phyloP scores from a whole-genome alignment of 2,797 vertebrate species.

The Chelidonichthys spinosus region DNA sequence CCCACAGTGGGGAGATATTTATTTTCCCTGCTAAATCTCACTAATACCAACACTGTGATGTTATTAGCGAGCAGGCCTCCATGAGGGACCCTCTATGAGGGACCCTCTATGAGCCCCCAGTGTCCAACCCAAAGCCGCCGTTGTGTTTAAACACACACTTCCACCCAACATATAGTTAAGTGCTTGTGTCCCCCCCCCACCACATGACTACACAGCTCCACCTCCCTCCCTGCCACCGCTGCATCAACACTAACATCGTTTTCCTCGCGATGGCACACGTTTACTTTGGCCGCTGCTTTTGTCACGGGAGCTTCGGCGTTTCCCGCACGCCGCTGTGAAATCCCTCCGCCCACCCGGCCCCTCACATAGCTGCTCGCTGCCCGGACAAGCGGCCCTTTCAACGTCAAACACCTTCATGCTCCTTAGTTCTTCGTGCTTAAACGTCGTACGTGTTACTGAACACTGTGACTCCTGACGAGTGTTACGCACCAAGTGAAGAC shows the following conservation, averaged over 20 bases:
- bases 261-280: slow-evolving; percentile 76
- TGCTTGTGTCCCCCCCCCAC: slow-evolving; percentile 71
- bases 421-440: too few relatives aligned
- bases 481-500: too few relatives aligned
- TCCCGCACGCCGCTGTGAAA: slow-evolving; percentile 65
- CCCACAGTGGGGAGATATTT: slow-evolving; percentile 58
- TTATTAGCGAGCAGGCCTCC: slow-evolving; percentile 64
- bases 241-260: slow-evolving; percentile 68
- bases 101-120: slow-evolving; percentile 64
- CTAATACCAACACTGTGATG: slow-evolving; percentile 77
- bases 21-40: slow-evolving; percentile 77
- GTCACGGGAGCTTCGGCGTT: slow-evolving; percentile 77
- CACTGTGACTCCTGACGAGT: too few relatives aligned
- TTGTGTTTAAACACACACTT: slow-evolving; percentile 76
- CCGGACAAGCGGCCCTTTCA: slow-evolving; percentile 47
- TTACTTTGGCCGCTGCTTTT: slow-evolving; percentile 85
- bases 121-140: slow-evolving; percentile 57
- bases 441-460: too few relatives aligned
- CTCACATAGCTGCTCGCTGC: slow-evolving; percentile 63
- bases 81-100: slow-evolving; percentile 29
- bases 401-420: slow-evolving; percentile 68
- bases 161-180: slow-evolving; percentile 74
- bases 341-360: slow-evolving; percentile 70
- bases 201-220: slow-evolving; percentile 52
- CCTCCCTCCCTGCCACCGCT: slow-evolving; percentile 40